Evolutionary conservation across 2,113 vertebrate genomes (phyloP).

Genomic region (Apaloderma vittatum): DNA sequence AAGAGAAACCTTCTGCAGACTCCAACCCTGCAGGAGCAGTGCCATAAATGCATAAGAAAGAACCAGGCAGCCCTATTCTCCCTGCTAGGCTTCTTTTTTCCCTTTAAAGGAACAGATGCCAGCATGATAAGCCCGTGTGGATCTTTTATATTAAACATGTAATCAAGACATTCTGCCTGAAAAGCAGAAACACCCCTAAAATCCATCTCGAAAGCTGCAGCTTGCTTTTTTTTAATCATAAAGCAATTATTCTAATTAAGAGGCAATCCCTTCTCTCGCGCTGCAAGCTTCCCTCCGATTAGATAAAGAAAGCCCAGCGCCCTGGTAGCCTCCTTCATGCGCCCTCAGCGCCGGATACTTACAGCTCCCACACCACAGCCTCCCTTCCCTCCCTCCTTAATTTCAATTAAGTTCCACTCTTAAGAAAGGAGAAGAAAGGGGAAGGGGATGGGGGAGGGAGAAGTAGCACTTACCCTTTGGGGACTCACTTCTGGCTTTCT

Average conservation of each 20-base stretch:
- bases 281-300: neutral
- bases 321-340: constrained; percentile 32
- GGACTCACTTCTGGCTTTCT: constrained; percentile 91
- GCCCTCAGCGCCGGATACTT: neutral
- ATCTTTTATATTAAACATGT: neutral
- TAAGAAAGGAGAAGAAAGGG: constrained; percentile 48
- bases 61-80: constrained; percentile 47
- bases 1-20: constrained; percentile 32
- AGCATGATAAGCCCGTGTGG: neutral
- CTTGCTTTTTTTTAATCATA: neutral
- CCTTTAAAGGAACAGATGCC: constrained; percentile 71
- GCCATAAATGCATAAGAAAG: constrained; percentile 38
- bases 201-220: constrained; percentile 1
- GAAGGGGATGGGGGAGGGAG: constrained; percentile 25
- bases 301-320: neutral
- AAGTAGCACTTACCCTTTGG: constrained; percentile 88
- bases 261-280: neutral
- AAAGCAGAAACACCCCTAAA: constrained; percentile 4
- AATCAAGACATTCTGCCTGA: neutral
- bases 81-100: constrained; percentile 29
- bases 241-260: constrained; percentile 56
- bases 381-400: constrained; percentile 12
- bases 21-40: constrained; percentile 65
- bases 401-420: constrained; percentile 41
- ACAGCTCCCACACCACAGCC: constrained; percentile 16